Percentiles rank a stretch among this genome's conserved stretches.
Evolutionary conservation across 2,797 vertebrate genomes (phyloP).

Genomic region (Danio jaintianensis): DNA sequence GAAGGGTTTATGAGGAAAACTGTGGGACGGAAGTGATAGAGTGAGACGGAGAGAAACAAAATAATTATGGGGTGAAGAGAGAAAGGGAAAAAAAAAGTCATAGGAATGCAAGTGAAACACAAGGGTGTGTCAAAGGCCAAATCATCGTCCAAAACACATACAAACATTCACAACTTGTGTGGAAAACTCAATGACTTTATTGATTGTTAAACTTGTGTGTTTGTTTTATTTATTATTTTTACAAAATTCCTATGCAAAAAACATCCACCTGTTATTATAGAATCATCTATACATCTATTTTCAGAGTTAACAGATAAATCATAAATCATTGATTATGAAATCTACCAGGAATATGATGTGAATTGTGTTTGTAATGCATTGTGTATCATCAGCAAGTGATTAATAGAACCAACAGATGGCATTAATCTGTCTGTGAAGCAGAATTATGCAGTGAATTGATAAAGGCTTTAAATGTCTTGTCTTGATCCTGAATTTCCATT

Average conservation of each 20-base stretch:
- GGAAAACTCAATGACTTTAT: not conserved
- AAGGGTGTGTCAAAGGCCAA: conserved; percentile 29
- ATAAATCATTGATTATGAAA: too few species aligned
- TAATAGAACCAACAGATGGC: not conserved
- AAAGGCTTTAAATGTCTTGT: not conserved
- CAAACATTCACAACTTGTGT: not conserved
- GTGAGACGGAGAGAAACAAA: not conserved
- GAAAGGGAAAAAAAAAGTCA: not conserved
- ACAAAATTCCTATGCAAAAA: not conserved
- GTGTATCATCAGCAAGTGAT: not conserved
- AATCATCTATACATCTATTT: not conserved
- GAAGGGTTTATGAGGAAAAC: not conserved
- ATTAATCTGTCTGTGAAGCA: not conserved
- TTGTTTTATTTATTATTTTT: not conserved
- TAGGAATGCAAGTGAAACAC: conserved; percentile 35
- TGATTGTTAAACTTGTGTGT: not conserved
- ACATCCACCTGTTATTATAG: too few species aligned
- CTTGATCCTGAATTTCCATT: not conserved
- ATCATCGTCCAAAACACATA: not conserved
- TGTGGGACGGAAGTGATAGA: conserved; percentile 5
- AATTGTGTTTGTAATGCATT: not conserved
- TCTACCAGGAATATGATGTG: not conserved
- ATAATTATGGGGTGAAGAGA: conserved; percentile 13
- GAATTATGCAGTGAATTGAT: too few species aligned
- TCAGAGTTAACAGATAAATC: not conserved